Evolutionary conservation across 1,140 invertebrate genomes (phyloP).

Genomic region (Atta cephalotes): DNA sequence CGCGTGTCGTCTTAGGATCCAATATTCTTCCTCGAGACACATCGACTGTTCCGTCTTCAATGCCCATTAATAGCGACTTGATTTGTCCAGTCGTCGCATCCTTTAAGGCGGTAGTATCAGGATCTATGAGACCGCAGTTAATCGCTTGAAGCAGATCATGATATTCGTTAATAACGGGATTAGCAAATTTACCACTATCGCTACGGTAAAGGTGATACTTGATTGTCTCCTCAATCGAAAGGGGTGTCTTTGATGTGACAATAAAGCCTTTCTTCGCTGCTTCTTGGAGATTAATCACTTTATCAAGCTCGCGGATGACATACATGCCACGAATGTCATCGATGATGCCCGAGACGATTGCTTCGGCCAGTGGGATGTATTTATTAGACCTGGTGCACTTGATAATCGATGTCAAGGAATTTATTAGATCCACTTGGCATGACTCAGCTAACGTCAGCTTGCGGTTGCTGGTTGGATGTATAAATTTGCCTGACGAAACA

Average conservation of each 20-base stretch:
- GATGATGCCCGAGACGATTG: slow-evolving; percentile 91
- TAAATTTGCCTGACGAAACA: slow-evolving; percentile 89
- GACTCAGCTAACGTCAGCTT: slow-evolving; percentile 93
- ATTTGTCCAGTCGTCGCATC: slow-evolving; percentile 91
- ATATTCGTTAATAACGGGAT: slow-evolving; percentile 90
- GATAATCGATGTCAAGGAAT: slow-evolving; percentile 92
- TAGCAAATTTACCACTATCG: slow-evolving; percentile 92
- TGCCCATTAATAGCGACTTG: slow-evolving; percentile 91
- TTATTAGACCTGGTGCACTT: slow-evolving; percentile 90
- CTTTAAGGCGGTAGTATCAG: slow-evolving; percentile 91
- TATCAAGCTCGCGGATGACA: slow-evolving; percentile 60
- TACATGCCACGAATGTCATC: slow-evolving; percentile 91
- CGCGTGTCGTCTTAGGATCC: slow-evolving; percentile 92
- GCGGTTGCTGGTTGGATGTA: slow-evolving; percentile 93
- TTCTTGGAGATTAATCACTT: slow-evolving; percentile 89
- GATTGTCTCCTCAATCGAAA: slow-evolving; percentile 93
- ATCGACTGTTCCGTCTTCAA: slow-evolving; percentile 93
- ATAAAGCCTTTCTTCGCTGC: slow-evolving; percentile 91
- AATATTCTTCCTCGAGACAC: slow-evolving; percentile 91
- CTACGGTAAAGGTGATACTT: slow-evolving; percentile 91
- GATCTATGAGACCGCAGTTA: slow-evolving; percentile 91
- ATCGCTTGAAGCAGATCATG: slow-evolving; percentile 91
- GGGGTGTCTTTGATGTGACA: slow-evolving; percentile 90
- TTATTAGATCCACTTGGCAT: slow-evolving; percentile 92
- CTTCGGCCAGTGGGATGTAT: slow-evolving; percentile 92